Percentiles rank a stretch among this genome's conserved stretches.
Conservation (phyloP, 2,888 invertebrate species). For the Mimas tiliae region DNA sequence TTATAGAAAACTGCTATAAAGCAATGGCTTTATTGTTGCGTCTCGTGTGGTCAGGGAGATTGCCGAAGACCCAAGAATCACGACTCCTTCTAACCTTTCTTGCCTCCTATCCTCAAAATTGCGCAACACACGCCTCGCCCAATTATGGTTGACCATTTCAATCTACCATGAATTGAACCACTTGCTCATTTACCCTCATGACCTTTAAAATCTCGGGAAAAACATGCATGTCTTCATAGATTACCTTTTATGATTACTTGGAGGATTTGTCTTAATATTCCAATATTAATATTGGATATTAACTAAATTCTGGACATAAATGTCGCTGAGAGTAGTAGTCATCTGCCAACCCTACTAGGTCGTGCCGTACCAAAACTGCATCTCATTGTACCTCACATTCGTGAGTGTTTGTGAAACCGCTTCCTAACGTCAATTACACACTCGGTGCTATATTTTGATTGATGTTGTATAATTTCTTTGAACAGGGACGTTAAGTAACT, state of each 20-base stretch:
- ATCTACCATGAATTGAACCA: background rate
- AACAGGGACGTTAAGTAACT: slow-evolving; percentile 1
- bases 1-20: too few species aligned
- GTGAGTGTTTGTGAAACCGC: slow-evolving; percentile 44
- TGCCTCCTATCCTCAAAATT: too few species aligned
- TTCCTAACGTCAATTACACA: slow-evolving; percentile 39
- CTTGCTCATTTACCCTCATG: background rate
- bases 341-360: slow-evolving; percentile 8
- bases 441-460: slow-evolving; percentile 11
- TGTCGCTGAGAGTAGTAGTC: background rate
- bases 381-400: slow-evolving; percentile 47
- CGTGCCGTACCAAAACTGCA: slow-evolving; percentile 47
- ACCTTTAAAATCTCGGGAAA: background rate
- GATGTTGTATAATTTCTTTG: slow-evolving; percentile 7
- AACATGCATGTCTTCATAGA: too few species aligned
- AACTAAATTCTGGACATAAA: background rate
- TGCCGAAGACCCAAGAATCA: too few species aligned
- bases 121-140: too few species aligned
- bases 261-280: background rate
- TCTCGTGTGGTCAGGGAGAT: too few species aligned
- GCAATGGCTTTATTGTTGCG: too few species aligned
- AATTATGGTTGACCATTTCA: background rate
- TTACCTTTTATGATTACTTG: too few species aligned
- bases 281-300: too few species aligned
- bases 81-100: too few species aligned